Evolutionary conservation across 2,797 vertebrate genomes (phyloP).

Genomic region (Parotocinclus haroldoi): DNA sequence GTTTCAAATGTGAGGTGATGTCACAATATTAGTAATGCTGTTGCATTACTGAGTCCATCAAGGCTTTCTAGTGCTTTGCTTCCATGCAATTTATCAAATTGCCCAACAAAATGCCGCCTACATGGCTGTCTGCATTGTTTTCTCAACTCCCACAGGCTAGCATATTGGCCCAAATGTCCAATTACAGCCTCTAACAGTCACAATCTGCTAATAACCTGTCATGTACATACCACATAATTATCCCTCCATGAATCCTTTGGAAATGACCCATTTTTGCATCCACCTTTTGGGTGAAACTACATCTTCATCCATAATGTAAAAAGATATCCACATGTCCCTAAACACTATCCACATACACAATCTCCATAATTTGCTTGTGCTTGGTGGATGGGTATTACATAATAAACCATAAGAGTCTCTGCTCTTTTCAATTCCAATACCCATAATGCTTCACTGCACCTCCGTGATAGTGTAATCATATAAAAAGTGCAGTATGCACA

Average conservation of each 20-base stretch:
- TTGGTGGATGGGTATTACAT: background rate
- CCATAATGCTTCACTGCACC: constrained; percentile 3
- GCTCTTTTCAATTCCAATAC: background rate
- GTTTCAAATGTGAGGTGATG: no score
- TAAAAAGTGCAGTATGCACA: constrained; percentile 3
- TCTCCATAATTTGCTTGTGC: background rate
- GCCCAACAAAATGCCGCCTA: constrained; percentile 23
- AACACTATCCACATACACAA: background rate
- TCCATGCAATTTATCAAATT: constrained; percentile 18
- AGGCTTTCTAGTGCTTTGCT: background rate
- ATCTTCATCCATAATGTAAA: constrained; percentile 4
- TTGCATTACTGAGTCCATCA: constrained; percentile 1
- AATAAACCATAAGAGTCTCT: background rate
- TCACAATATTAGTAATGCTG: no score
- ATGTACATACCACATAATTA: constrained; percentile 15
- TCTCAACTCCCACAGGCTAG: constrained; percentile 27
- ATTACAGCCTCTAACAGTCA: constrained; percentile 14
- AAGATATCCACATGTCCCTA: background rate
- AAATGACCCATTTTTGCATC: constrained; percentile 10
- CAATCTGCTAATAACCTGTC: constrained; percentile 20
- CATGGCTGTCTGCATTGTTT: constrained; percentile 12
- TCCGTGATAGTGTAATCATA: constrained; percentile 18
- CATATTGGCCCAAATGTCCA: constrained; percentile 21
- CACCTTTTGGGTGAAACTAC: constrained; percentile 18
- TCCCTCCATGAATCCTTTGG: background rate